Percentiles rank a stretch among this genome's conserved stretches.
These are phyloP conservation scores for Pachliopta kotzebuea DNA, from an alignment of 2,888 invertebrate genomes.

Conservation along the genomic window DNA sequence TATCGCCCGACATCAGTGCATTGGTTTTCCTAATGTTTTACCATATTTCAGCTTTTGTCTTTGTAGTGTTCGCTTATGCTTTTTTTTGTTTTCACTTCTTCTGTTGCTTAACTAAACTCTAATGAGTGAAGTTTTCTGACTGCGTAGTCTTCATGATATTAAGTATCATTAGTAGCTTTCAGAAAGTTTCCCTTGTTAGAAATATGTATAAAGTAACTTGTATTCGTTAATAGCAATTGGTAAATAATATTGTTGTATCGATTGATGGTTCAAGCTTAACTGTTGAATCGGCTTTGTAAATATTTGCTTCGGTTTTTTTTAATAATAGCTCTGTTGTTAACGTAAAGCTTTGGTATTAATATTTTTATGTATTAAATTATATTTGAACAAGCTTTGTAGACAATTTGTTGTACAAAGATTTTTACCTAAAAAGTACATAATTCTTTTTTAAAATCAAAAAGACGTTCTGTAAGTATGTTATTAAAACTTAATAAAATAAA, in stretches of 20 bases:
- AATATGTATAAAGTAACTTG: neutral
- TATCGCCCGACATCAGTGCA: conserved; percentile 64
- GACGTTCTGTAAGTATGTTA: conserved; percentile 20
- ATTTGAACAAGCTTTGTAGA: neutral
- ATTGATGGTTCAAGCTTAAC: conserved; percentile 1
- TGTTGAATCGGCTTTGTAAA: conserved; percentile 12
- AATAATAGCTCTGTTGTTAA: neutral
- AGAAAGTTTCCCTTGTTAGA: conserved; percentile 4
- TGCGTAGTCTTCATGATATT: neutral
- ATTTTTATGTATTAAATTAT: neutral
- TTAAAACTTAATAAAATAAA: neutral
- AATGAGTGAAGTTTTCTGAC: conserved; percentile 1
- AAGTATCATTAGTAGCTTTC: neutral
- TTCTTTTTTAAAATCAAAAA: neutral
- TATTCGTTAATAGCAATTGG: neutral
- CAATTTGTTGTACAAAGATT: neutral
- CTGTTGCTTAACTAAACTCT: neutral
- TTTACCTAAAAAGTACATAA: neutral
- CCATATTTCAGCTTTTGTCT: conserved; percentile 63
- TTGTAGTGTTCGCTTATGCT: conserved; percentile 63
- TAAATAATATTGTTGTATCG: conserved; percentile 1
- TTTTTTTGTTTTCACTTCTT: conserved; percentile 12
- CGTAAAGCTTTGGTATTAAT: neutral
- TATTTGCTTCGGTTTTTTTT: conserved; percentile 13
- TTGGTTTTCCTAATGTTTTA: conserved; percentile 49